Evolutionary conservation across 2,113 vertebrate species (phyloP), one percentile per base, ranked within the genome.

Genomic region (Engystomops pustulosus): DNA sequence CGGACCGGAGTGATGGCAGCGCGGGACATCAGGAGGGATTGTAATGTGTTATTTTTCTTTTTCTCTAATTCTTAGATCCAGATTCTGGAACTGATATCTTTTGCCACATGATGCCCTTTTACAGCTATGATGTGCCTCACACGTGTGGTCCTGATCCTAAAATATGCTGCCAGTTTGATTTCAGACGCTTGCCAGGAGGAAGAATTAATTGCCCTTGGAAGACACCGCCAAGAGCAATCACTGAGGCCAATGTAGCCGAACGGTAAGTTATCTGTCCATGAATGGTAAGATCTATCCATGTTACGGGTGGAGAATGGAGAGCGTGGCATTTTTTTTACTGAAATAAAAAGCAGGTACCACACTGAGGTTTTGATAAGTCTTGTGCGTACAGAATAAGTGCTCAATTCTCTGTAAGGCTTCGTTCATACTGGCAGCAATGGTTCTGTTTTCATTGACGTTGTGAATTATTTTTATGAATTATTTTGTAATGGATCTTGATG

Each of bases 71-170:
- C 0, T 0, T 90, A 99, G 98, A 97, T 86, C 72, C 89, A 0
- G 95, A 95, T 0, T 87, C 93, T 15, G 92, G 91, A 90, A 98
- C 98, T 0, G 97, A 99, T 84, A 96, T 99, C 80, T 96, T 99
- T 88, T 99, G 97, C 93, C 98, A 99, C 93, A 98, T 99, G 97
- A 99, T 99, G 98, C 98, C 97, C 8, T 99, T 99, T 94, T 99
- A 99, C 89, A 99, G 98, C 92, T 99, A 99, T 0, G 97, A 99
- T 0, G 89, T 99, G 44, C 98, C 98, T 34, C 98, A 99, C 62
- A 99, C 97, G 23, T 99, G 98, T 3, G 98, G 98, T 44, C 98
- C 98, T 0, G 97, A 99, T 76, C 97, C 98, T 25, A 99, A 99
- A 90, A 94, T 99, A 91, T 99, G 98, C 91, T 99, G 98, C 92